Conservation (phyloP, 2,797 vertebrate species). For the Streptopelia turtur region DNA sequence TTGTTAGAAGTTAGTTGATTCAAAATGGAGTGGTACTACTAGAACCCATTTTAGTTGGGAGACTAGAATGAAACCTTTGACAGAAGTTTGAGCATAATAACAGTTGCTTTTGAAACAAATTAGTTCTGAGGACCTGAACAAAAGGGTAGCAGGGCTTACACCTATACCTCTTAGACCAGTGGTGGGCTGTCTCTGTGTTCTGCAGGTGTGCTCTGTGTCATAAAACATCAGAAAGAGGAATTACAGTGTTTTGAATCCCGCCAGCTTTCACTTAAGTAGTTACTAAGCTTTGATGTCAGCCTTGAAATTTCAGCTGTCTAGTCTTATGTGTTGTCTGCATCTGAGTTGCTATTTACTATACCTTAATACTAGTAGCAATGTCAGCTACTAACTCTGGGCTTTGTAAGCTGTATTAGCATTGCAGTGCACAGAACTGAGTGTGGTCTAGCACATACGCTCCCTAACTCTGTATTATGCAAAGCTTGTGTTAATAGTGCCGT, state of each 20-base stretch:
- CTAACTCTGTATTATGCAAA: not conserved
- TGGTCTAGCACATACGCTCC: not conserved
- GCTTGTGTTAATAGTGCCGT: not conserved
- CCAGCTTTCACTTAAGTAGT: not conserved
- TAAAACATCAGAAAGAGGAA: not conserved
- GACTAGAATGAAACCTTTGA: not conserved
- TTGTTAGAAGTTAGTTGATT: not conserved
- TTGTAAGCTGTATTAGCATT: not conserved
- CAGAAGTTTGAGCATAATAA: not conserved
- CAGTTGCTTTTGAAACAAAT: not conserved
- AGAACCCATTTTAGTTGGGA: not conserved
- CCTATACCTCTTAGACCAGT: not conserved
- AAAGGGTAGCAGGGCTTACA: not conserved
- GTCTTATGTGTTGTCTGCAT: fast-evolving
- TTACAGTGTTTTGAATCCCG: not conserved
- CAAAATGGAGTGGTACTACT: not conserved
- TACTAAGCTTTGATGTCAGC: not conserved
- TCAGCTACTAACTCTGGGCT: not conserved
- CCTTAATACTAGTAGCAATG: not conserved
- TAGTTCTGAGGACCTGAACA: not conserved
- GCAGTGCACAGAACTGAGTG: not conserved
- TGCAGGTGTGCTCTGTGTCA: not conserved
- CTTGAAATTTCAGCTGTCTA: not conserved
- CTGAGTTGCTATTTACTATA: not conserved
- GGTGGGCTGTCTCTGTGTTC: not conserved